Evolutionary conservation across 1,140 invertebrate genomes (phyloP).

Genomic region (Melipona quadrifasciata): DNA sequence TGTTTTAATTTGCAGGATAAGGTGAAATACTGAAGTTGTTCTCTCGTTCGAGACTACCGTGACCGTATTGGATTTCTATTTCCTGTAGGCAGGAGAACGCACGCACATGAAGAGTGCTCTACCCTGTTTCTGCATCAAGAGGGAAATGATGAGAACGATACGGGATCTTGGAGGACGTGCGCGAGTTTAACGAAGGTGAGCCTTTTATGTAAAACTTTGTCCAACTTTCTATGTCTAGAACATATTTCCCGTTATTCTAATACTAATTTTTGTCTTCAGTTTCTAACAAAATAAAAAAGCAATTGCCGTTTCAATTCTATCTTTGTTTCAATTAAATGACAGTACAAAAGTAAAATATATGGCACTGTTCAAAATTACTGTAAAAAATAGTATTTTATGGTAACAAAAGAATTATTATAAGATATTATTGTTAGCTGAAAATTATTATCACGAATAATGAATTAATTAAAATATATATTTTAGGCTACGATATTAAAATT

Average conservation of each 20-base stretch:
- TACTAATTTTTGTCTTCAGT: not conserved
- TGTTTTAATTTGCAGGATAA: conserved; percentile 33
- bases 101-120: conserved; percentile 29
- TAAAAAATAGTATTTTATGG: no score
- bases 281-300: no score
- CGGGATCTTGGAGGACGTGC: conserved; percentile 3
- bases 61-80: conserved; percentile 48
- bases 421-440: no score
- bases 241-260: not conserved
- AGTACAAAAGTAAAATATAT: not conserved
- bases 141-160: conserved; percentile 39
- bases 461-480: not conserved
- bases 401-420: no score
- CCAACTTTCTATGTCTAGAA: not conserved
- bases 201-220: not conserved
- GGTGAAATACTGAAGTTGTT: conserved; percentile 5
- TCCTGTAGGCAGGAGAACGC: conserved; percentile 21
- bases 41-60: conserved; percentile 27
- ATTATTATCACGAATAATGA: no score
- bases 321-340: not conserved
- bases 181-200: conserved; percentile 10
- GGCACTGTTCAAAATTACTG: not conserved
- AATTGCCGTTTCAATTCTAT: not conserved
- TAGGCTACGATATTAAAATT: not conserved
- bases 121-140: conserved; percentile 11